Conservation (phyloP, 2,113 vertebrate species). For the Tursiops truncatus region DNA sequence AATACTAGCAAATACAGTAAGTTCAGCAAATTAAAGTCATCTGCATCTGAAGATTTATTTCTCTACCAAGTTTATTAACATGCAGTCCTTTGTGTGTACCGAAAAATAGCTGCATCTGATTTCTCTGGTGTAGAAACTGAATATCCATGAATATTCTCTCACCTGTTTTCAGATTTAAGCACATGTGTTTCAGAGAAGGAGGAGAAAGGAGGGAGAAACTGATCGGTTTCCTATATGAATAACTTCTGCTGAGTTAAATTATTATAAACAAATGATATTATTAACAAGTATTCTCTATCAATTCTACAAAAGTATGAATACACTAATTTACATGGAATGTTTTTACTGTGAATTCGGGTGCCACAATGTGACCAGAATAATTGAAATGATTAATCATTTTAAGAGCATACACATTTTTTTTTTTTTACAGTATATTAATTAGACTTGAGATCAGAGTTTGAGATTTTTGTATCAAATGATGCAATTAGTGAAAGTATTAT, state of each 20-base stretch:
- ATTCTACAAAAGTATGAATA: not conserved
- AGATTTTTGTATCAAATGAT: not conserved
- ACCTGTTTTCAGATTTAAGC: not conserved
- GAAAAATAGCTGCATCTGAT: not conserved
- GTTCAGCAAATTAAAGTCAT: constrained; percentile 46
- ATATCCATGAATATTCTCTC: not conserved
- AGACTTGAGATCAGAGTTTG: not conserved
- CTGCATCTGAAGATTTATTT: constrained; percentile 14
- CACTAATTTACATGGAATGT: not conserved
- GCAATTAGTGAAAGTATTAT: not conserved
- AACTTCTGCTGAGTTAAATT: not conserved
- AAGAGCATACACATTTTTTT: not conserved
- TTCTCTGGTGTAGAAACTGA: not conserved
- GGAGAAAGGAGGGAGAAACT: not conserved
- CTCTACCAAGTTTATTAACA: not conserved
- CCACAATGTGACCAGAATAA: not conserved
- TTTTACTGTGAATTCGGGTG: not conserved
- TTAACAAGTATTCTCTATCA: not conserved
- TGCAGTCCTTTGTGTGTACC: not conserved
- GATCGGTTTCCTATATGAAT: not conserved
- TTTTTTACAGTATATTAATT: not conserved
- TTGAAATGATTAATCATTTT: not conserved
- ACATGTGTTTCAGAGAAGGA: not conserved
- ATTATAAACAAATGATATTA: not conserved
- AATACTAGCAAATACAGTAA: constrained; percentile 27